Evolutionary conservation across 1,140 invertebrate genomes (phyloP).

Genomic region (Portunus trituberculatus): DNA sequence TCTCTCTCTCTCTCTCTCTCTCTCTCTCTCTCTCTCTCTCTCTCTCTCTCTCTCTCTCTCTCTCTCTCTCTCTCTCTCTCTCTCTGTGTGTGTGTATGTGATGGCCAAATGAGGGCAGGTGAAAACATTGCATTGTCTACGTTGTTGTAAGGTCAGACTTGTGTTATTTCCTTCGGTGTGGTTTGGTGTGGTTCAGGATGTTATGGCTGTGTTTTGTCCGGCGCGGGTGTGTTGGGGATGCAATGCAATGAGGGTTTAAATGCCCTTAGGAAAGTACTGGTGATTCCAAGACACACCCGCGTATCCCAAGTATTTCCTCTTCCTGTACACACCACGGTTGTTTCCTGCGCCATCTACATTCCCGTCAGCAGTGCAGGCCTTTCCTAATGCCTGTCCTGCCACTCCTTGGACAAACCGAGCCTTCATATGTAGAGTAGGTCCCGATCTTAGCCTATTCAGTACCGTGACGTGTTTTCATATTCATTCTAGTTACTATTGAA

Average conservation of each 20-base stretch:
- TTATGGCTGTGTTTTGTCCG: not conserved
- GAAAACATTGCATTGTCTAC: too few relatives aligned
- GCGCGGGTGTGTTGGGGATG: not conserved
- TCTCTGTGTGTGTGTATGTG: not conserved
- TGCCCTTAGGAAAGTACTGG: not conserved
- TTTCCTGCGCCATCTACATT: not conserved
- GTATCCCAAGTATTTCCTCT: too few relatives aligned
- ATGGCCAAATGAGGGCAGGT: too few relatives aligned
- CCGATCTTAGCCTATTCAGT: too few relatives aligned
- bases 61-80: constrained; percentile 55
- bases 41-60: constrained; percentile 52
- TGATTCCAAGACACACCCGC: not conserved
- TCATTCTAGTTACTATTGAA: too few relatives aligned
- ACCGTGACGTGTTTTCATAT: too few relatives aligned
- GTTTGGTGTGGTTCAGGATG: not conserved
- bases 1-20: constrained; percentile 44
- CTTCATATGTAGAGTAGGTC: too few relatives aligned
- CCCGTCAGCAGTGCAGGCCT: not conserved
- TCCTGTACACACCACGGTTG: not conserved
- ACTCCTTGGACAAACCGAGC: not conserved
- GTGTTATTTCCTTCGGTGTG: too few relatives aligned
- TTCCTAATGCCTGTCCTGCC: not conserved
- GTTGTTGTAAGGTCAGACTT: too few relatives aligned
- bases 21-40: constrained; percentile 55
- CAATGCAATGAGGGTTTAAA: not conserved